Percentiles rank a stretch among this genome's conserved stretches.
Evolutionary conservation across 2,113 vertebrate species (phyloP).

Genomic region (Gymnarchus niloticus): DNA sequence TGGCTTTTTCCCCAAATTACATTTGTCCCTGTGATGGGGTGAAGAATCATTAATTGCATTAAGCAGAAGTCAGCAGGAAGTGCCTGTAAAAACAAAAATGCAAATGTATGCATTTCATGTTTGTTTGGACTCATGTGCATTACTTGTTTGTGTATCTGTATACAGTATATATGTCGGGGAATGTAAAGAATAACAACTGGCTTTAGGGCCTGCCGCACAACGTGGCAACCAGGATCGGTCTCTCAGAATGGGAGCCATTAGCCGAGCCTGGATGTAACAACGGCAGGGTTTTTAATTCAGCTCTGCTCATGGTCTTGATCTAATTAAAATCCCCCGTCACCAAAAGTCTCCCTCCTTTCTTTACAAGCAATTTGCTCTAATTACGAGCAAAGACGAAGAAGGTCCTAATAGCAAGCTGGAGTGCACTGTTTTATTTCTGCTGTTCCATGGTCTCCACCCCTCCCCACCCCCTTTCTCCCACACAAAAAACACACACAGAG

Average conservation of each 20-base stretch:
- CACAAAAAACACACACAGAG: slow-evolving; percentile 34
- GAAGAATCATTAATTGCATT: too few species aligned
- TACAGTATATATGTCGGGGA: background rate
- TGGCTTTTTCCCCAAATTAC: too few species aligned
- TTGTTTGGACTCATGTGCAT: background rate
- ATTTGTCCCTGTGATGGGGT: too few species aligned
- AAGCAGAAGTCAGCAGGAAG: too few species aligned
- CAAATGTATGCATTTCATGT: background rate
- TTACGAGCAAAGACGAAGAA: slow-evolving; percentile 57
- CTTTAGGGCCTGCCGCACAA: background rate
- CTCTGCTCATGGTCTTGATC: slow-evolving; percentile 54
- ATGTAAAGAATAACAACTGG: background rate
- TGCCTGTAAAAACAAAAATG: background rate
- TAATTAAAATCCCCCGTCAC: slow-evolving; percentile 56
- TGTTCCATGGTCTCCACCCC: slow-evolving; percentile 6
- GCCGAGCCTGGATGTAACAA: slow-evolving; percentile 37
- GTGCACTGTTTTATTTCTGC: background rate
- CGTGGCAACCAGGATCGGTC: background rate
- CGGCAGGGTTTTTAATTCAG: slow-evolving; percentile 53
- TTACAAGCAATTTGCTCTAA: slow-evolving; percentile 59
- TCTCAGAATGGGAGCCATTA: slow-evolving; percentile 12
- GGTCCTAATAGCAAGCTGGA: slow-evolving; percentile 53
- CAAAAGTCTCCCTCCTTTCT: slow-evolving; percentile 51
- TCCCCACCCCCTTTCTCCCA: slow-evolving; percentile 34
- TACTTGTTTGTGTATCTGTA: background rate